A percentile compares a stretch with the other conserved stretches of the same genome.
These are phyloP conservation scores for Drosophila paranaensis DNA, from an alignment of 2,888 invertebrate species.

Conservation along the genomic window DNA sequence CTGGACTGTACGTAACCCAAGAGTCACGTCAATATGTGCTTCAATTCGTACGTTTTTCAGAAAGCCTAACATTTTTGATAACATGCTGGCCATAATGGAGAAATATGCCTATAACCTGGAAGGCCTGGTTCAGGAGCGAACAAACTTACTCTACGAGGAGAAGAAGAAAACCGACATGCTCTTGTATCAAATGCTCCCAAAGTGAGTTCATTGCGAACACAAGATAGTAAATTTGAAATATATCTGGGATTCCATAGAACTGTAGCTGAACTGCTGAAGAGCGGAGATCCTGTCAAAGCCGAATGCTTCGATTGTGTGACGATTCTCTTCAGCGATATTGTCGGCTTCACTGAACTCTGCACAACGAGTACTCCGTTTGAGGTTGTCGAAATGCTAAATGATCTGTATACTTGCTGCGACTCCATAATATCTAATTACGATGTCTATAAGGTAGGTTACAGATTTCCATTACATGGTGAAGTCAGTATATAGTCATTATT, in stretches of 20 bases:
- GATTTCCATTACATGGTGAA: too few relatives aligned
- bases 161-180: slow-evolving; percentile 94
- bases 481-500: too few relatives aligned
- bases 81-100: slow-evolving; percentile 96
- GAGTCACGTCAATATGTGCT: background rate
- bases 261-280: slow-evolving; percentile 92
- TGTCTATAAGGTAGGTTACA: slow-evolving; percentile 90
- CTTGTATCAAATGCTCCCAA: slow-evolving; percentile 93
- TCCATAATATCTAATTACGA: slow-evolving; percentile 94
- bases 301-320: slow-evolving; percentile 93
- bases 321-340: slow-evolving; percentile 93
- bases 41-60: slow-evolving; percentile 82
- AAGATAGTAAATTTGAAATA: background rate
- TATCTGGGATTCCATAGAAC: slow-evolving; percentile 85
- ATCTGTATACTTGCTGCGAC: slow-evolving; percentile 94
- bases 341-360: slow-evolving; percentile 92
- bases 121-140: slow-evolving; percentile 92
- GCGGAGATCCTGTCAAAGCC: slow-evolving; percentile 91
- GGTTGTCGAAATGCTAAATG: slow-evolving; percentile 94
- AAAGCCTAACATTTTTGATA: slow-evolving; percentile 94
- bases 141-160: slow-evolving; percentile 92
- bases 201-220: slow-evolving; percentile 85
- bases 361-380: slow-evolving; percentile 92
- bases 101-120: slow-evolving; percentile 95
- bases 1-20: slow-evolving; percentile 86